Evolutionary conservation across 2,888 invertebrate genomes (phyloP), one percentile per base, ranked within the genome.

Genomic region (Metellina segmentata): DNA sequence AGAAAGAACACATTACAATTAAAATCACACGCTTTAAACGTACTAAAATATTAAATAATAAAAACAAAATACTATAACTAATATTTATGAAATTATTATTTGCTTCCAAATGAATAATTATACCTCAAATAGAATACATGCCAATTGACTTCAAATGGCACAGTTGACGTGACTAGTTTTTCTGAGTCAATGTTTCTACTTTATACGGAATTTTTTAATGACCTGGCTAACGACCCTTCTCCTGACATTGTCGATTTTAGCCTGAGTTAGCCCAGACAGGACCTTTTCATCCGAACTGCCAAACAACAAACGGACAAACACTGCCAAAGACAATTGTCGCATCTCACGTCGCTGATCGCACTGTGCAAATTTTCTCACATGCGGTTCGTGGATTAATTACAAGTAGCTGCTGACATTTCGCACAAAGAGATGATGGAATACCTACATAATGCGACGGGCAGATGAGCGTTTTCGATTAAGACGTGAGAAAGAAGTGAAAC

Each of bases 351-450:
- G 13, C 48, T 74, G 1, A 51, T 16, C 19, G 9, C 34, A 69
- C 19, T 78, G 72, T 79, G 19, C 61, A 13, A 81, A 70, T 74
- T n/a, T 9, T 78, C 61, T 53, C 52, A 51, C n/a, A 70, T 34
- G 69, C 72, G 75, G 75, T 53, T 70, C 52, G 48, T 49, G 82
- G 86, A 86, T 91, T 91, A 91, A 91, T 91, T 91, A 86, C 90
- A 75, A 82, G 78, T 19, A 82, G 78, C 20, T 79, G 87, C 20
- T 91, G 91, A 91, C 91, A 87, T 82, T 75, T 72, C 19, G 61
- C 77, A 87, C 69, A 83, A 83, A 83, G 71, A 20, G 71, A 87
- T 91, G 91, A 91, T 91, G 91, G 87, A 91, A 87, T n/a, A 71
- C 75, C 52, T 53, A 52, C 71, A 82, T 81, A 72, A 49, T 48